Base-by-base conservation (phyloP, 2,797 vertebrate genomes). In the Ficedula albicollis region DNA sequence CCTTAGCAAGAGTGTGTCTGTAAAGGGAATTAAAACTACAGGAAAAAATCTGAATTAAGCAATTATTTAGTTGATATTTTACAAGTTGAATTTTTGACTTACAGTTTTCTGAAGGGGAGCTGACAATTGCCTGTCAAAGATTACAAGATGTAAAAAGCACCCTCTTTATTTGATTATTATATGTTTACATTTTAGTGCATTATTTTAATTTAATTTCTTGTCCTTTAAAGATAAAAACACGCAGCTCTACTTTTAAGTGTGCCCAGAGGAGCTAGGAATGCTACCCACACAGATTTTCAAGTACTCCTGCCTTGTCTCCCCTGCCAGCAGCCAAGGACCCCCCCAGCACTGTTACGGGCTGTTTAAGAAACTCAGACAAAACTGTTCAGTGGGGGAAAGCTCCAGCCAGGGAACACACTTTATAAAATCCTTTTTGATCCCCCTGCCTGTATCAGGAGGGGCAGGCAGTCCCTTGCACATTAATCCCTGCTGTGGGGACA, bases 341-440 rank as follows among this genome's bases (percentile, higher is more conserved):
- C 46, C 5, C 15, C 36, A 67, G 41, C 84, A n/a, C 60, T 18
- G 9, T 4, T 41, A 32, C 0, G 4, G 84, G 44, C 44, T 59
- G 15, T 55, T 84, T n/a, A 76, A 78, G 62, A 83, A 77, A 85
- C 55, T 89, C 68, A 25, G 75, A 55, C 51, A 73, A 78, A 84
- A 48, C 70, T 8, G 4, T 49, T 60, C 49, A 20, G 25, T 27
- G 6, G 5, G 73, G 64, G 18, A 73, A 76, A 89, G 32, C 48
- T 9, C 39, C 3, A 29, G 49, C 19, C 48, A 43, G 63, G 44
- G 38, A 91, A 86, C 74, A 79, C 34, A 44, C 70, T 91, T 72
- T 56, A 88, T 86, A 91, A 97, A 98, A 97, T 97, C 96, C 89
- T 84, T 82, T 87, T 75, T 90, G 91, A 97, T 92, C 95, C 95